These are phyloP conservation scores for Eurytoma adleriae DNA, from an alignment of 2,888 invertebrate species.

Conservation along the genomic window DNA sequence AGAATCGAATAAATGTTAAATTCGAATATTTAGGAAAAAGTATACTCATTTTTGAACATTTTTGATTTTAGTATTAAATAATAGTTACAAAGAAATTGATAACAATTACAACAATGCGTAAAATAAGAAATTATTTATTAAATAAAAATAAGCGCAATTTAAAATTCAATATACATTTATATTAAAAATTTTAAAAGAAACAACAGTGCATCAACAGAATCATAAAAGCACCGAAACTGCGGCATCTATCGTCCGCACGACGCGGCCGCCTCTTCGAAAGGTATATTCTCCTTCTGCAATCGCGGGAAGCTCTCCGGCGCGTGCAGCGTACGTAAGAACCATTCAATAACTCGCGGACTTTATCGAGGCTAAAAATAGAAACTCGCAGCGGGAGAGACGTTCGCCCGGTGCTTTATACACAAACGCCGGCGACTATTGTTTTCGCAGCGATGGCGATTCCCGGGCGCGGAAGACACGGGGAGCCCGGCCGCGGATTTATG, in stretches of 20 bases:
- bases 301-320: not conserved
- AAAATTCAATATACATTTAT: no score
- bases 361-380: conserved; percentile 34
- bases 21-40: no score
- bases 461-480: not conserved
- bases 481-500: not conserved
- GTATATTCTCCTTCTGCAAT: not conserved
- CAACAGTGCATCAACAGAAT: not conserved
- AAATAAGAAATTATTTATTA: no score
- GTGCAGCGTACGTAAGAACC: conserved; percentile 10
- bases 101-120: no score
- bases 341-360: conserved; percentile 25
- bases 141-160: no score
- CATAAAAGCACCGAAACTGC: not conserved
- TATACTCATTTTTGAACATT: no score
- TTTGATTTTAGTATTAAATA: no score
- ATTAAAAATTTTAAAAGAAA: no score
- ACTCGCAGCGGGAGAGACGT: not conserved
- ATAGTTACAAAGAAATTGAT: no score
- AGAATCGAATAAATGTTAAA: no score
- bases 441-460: conserved; percentile 19
- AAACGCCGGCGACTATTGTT: conserved; percentile 12
- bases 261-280: not conserved
- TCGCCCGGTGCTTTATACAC: not conserved
- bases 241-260: not conserved